These are phyloP conservation scores for Albula goreensis DNA, from an alignment of 2,113 vertebrate genomes.

Conservation along the genomic window DNA sequence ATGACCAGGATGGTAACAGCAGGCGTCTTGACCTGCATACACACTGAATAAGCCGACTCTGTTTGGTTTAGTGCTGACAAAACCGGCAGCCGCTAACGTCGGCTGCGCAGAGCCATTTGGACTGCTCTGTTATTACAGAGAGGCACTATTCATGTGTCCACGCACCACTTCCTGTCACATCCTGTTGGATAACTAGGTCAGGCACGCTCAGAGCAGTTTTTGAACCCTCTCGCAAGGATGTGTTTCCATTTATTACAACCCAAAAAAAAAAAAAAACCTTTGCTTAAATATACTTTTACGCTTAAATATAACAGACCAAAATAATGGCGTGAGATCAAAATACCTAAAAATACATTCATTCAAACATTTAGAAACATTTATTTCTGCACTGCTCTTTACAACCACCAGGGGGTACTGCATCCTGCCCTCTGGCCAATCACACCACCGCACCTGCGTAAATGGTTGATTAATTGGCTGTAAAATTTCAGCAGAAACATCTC, in stretches of 20 bases:
- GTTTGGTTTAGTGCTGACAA: background rate
- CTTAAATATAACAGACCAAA: background rate
- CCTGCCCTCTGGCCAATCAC: background rate
- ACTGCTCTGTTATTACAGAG: background rate
- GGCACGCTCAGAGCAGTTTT: background rate
- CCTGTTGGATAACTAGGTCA: background rate
- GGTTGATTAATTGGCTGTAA: background rate
- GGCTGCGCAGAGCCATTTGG: background rate
- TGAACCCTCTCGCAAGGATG: no score
- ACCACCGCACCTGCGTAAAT: background rate
- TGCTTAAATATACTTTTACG: no score
- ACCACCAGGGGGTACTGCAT: conserved; percentile 13
- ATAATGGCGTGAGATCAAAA: background rate
- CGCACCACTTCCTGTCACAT: background rate
- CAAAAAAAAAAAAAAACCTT: no score
- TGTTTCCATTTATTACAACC: no score
- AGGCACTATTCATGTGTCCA: background rate
- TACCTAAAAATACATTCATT: background rate
- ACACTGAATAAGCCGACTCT: background rate
- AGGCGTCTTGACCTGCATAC: background rate
- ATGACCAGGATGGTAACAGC: background rate
- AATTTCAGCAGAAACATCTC: no score
- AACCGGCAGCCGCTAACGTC: background rate
- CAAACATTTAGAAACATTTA: no score
- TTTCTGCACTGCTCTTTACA: background rate